These are phyloP conservation scores for Leptopterna dolabrata DNA, from an alignment of 2,888 invertebrate species.

Conservation along the genomic window DNA sequence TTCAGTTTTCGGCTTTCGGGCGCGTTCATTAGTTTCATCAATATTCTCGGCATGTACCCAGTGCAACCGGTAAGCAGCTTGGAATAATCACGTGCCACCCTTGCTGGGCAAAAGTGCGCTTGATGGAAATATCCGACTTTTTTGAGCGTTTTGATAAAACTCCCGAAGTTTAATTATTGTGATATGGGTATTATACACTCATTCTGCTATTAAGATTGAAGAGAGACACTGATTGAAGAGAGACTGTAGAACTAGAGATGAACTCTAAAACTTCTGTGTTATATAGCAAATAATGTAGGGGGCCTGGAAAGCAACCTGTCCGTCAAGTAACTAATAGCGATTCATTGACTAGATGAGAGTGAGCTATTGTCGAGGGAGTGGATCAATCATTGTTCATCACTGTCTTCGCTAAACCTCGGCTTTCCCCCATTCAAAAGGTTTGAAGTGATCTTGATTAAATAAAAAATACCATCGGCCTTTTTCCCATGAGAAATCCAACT, in stretches of 20 bases:
- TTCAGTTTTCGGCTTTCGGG: conserved; percentile 37
- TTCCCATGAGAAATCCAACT: conserved; percentile 37
- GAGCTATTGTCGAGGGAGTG: neutral
- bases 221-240: too few species aligned
- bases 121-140: neutral
- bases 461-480: conserved; percentile 5
- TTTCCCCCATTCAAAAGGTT: conserved; percentile 18
- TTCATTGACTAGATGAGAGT: neutral
- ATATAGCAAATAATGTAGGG: too few species aligned
- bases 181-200: too few species aligned
- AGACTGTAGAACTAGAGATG: too few species aligned
- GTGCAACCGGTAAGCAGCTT: conserved; percentile 15
- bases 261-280: too few species aligned
- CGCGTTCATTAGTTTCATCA: conserved; percentile 35
- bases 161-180: too few species aligned
- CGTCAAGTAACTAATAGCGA: neutral
- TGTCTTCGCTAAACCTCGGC: conserved; percentile 11
- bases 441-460: conserved; percentile 47
- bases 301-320: too few species aligned
- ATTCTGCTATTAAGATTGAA: too few species aligned
- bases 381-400: conserved; percentile 49
- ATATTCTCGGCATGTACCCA: conserved; percentile 36
- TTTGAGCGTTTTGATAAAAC: neutral
- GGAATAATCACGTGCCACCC: conserved; percentile 5
- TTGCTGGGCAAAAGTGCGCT: neutral